Base-by-base conservation (phyloP, 1,140 invertebrate species). In the Druon quercuslanigerum region DNA sequence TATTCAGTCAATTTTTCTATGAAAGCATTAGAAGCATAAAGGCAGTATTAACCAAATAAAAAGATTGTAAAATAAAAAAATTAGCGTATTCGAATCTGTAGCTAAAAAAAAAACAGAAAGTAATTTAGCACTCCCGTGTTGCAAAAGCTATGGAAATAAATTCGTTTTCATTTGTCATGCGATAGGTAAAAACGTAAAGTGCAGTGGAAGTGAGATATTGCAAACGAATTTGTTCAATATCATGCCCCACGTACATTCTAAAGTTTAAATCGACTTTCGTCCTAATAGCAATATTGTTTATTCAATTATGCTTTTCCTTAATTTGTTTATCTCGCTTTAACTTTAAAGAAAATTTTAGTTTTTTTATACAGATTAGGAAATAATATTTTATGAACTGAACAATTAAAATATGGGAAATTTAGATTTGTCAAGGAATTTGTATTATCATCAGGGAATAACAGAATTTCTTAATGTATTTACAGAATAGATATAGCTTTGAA, bases 181-280 rank as follows among this genome's bases (percentile, higher is more conserved):
- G 11, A 17, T 20, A 5, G 14, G 12, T 14, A 60, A 60, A 60
- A 33, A 20, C 20, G 19, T 60, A 60, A 33, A 56, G 54, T 19
- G 54, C 17, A 60, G 11, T 60, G 14, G 25, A 25, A 60, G 25
- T 60, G 25, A 14, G 25, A 13, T 25, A 25, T 60, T 60, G 57
- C 13, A 60, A 60, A 60, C 25, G 25, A 60, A 60, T 60, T 60
- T 33, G 57, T 60, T 33, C 57, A 60, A 60, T 60, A 25, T 33
- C 20, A 60, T 60, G 57, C 20, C 19, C 25, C 25, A 5, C 25
- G 5, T 33, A 60, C 57, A 33, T 60, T 25, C 57, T 13, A 60
- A 60, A 60, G 57, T 20, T 60, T 20, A 60, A 60, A 60, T 20
- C 12, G 14, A 19, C 12, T 13, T 60, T 25, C 25, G 13, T 16